A percentile compares a stretch with the other conserved stretches of the same genome.
phyloP scores from a whole-genome alignment of 2,113 vertebrate species.

The Sinosuthora webbiana region DNA sequence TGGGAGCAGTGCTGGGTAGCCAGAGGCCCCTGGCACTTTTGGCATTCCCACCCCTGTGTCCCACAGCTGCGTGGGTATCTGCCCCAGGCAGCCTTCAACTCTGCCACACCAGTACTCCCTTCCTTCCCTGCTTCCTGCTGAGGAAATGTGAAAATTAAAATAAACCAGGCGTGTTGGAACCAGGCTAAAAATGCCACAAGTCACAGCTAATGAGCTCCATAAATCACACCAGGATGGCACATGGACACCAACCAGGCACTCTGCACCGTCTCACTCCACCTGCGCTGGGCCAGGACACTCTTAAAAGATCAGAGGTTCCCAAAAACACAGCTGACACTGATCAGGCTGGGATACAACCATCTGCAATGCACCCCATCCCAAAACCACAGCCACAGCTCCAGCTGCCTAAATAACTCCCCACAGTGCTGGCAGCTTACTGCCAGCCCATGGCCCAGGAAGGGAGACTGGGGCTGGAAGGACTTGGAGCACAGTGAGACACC shows the following conservation, averaged over 20 bases:
- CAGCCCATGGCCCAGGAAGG: not conserved
- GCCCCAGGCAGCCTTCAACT: not conserved
- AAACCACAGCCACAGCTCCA: not conserved
- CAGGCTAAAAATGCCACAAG: not conserved
- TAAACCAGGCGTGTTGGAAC: not conserved
- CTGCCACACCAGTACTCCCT: not conserved
- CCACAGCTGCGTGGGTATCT: not conserved
- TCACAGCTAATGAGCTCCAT: conserved; percentile 37
- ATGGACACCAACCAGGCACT: not conserved
- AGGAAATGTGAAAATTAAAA: conserved; percentile 39
- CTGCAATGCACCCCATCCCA: not conserved
- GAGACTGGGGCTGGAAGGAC: not conserved
- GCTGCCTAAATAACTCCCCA: not conserved
- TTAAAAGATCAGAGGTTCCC: not conserved
- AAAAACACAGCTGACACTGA: not conserved
- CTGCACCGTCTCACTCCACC: not conserved
- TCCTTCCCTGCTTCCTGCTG: not conserved
- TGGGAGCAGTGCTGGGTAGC: not conserved
- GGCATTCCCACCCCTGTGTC: rapidly evolving
- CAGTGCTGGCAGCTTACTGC: not conserved
- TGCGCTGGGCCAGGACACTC: rapidly evolving
- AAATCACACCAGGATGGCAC: not conserved
- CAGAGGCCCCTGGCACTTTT: not conserved
- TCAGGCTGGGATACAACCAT: not conserved
- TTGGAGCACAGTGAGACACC: not conserved